A percentile compares a stretch with the other conserved stretches of the same genome.
phyloP scores from a whole-genome alignment of 2,797 vertebrate species.

The Hydrocynus forskahlii region DNA sequence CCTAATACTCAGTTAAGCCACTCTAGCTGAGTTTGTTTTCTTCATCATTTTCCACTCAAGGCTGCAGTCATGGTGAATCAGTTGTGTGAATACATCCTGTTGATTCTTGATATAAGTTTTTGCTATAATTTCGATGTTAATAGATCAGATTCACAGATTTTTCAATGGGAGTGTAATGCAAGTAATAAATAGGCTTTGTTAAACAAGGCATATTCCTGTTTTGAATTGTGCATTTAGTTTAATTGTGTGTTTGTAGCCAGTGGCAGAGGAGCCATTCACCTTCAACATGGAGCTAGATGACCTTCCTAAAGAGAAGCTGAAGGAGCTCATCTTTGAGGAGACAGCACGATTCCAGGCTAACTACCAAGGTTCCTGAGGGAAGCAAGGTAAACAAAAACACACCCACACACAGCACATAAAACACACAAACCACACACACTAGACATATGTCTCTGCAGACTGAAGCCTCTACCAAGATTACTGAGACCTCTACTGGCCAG shows the following conservation, averaged over 20 bases:
- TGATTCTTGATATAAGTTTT: too few relatives aligned
- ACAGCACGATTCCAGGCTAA: conserved; percentile 86
- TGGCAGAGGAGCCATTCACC: conserved; percentile 89
- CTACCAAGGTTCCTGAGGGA: conserved; percentile 80
- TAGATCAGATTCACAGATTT: too few relatives aligned
- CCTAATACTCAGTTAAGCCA: background rate
- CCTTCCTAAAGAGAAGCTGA: conserved; percentile 89
- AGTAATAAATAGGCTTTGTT: background rate
- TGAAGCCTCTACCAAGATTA: background rate
- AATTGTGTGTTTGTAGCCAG: conserved; percentile 72
- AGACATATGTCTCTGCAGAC: conserved; percentile 53
- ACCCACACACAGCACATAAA: background rate
- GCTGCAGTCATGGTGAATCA: background rate
- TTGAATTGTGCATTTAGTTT: background rate
- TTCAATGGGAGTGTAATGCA: too few relatives aligned
- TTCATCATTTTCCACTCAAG: background rate
- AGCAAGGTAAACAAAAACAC: conserved; percentile 56
- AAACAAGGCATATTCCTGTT: background rate
- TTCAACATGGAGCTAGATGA: conserved; percentile 91
- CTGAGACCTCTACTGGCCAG: conserved; percentile 7
- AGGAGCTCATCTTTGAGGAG: conserved; percentile 90
- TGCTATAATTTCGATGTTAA: too few relatives aligned
- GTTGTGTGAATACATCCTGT: too few relatives aligned
- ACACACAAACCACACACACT: background rate
- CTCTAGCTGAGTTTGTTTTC: background rate